These are phyloP conservation scores for Lepetodrilus schrolli DNA, from an alignment of 2,888 invertebrate genomes.

Conservation along the genomic window DNA sequence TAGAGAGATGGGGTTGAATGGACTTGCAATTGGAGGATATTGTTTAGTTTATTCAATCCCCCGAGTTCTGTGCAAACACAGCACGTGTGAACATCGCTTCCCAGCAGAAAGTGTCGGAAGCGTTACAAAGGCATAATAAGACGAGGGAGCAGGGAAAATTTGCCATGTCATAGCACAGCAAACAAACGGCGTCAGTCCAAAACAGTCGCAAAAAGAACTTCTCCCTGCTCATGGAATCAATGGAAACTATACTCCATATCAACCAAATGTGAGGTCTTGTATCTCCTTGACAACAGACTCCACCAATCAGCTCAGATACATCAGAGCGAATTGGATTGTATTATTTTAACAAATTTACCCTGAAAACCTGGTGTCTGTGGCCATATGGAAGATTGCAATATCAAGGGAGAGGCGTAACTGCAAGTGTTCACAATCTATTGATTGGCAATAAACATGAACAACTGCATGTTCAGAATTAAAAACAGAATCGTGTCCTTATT, in stretches of 20 bases:
- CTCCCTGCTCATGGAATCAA: background rate
- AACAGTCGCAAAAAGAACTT: constrained; percentile 11
- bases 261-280: constrained; percentile 6
- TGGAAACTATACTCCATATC: constrained; percentile 3
- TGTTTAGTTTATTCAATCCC: constrained; percentile 23
- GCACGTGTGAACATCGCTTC: constrained; percentile 8
- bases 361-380: background rate
- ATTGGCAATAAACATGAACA: too few species aligned
- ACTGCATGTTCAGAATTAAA: too few species aligned
- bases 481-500: too few species aligned
- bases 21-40: background rate
- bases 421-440: too few species aligned
- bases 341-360: too few species aligned
- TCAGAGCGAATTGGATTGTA: too few species aligned
- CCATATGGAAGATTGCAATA: background rate
- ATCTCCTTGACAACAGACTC: background rate
- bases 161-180: constrained; percentile 23
- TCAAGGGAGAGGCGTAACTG: background rate
- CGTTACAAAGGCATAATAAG: constrained; percentile 10
- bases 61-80: constrained; percentile 14
- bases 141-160: background rate
- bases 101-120: background rate
- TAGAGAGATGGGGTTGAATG: background rate
- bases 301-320: background rate
- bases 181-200: constrained; percentile 22